Base-by-base conservation (phyloP, 2,888 invertebrate species). In the Prenolepis imparis region DNA sequence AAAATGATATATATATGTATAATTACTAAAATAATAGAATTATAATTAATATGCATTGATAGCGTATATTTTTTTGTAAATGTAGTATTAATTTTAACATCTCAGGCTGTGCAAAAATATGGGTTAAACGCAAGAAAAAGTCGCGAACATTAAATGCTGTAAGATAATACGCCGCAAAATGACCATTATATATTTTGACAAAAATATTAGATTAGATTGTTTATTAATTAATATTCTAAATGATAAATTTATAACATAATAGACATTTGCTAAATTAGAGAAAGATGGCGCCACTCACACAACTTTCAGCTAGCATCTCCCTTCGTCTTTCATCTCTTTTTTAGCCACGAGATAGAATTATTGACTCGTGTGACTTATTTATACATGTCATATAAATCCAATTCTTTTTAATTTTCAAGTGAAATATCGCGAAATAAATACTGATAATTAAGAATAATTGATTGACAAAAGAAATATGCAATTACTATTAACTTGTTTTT, bases 211-310 rank as follows among this genome's bases (percentile, higher is more conserved):
- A 32, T 21, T 44, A 63, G 61, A 44, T 11, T 52, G n/a, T 48
- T n/a, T n/a, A n/a, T n/a, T n/a, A n/a, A n/a, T 63, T 57, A 61
- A 52, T 63, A 67, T 67, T 48, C 9, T 67, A 32, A 52, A 28
- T 64, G 57, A 87, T 87, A 85, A 84, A 77, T 81, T 73, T 66
- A 77, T 84, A 82, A 86, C 55, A 68, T 84, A 67, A 72, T 63
- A 74, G 73, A n/a, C 61, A 87, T 89, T 89, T 86, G 82, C 18
- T 18, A 80, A 32, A 55, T 73, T 67, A 39, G 59, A 28, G 85
- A 81, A 88, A 88, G 89, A 89, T 89, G 78, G 88, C 90, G 84
- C 88, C 87, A 90, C 84, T 9, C 9, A 74, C 70, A 57, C 55
- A 52, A 12, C 21, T 41, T 59, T 52, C 57, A 61, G 28, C 67